These are phyloP conservation scores for Nicator chloris DNA, from an alignment of 2,113 vertebrate genomes.

Conservation along the genomic window DNA sequence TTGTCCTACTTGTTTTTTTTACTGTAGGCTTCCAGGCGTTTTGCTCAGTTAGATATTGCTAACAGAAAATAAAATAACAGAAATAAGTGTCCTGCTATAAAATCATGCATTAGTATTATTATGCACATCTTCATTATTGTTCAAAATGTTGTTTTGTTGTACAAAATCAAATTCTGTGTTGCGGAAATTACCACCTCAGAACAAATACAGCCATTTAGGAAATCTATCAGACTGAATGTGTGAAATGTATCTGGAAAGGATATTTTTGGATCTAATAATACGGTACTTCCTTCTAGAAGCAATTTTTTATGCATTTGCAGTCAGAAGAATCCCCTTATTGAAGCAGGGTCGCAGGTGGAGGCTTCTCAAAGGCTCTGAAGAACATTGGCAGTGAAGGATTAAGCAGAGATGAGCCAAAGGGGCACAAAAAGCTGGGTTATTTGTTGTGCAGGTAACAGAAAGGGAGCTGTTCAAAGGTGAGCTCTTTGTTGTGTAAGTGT, in stretches of 20 bases:
- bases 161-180: neutral
- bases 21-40: neutral
- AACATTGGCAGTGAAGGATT: neutral
- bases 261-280: neutral
- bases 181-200: neutral
- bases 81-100: neutral
- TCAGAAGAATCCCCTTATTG: neutral
- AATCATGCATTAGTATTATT: neutral
- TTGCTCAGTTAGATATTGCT: neutral
- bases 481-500: neutral
- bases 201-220: neutral
- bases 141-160: neutral
- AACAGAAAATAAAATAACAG: neutral
- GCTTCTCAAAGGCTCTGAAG: neutral
- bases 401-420: neutral
- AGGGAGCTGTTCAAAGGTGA: neutral
- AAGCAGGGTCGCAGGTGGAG: neutral
- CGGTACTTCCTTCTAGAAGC: neutral
- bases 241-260: neutral
- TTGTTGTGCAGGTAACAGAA: neutral
- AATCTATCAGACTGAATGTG: neutral
- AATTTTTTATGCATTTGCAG: neutral
- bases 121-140: neutral
- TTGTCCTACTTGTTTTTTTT: neutral
- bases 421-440: neutral